Percentiles rank a stretch among this genome's conserved stretches.
Evolutionary conservation across 2,888 invertebrate species (phyloP).

Genomic region (Cordylochernes scorpioides): DNA sequence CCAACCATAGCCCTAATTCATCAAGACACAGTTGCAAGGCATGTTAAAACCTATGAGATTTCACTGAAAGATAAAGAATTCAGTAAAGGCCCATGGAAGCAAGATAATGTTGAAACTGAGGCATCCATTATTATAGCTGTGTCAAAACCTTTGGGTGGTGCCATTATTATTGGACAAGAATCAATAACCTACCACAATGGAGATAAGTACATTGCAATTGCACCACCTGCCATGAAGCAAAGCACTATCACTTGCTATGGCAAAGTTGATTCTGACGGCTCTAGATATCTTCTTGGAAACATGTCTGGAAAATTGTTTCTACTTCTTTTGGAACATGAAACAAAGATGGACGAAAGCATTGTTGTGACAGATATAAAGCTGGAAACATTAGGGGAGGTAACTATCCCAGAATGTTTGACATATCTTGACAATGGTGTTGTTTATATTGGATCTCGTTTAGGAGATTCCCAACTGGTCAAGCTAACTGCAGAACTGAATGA

Average conservation of each 20-base stretch:
- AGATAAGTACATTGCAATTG: constrained; percentile 60
- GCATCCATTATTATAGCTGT: constrained; percentile 73
- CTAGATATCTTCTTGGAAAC: constrained; percentile 72
- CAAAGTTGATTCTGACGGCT: constrained; percentile 64
- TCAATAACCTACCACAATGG: constrained; percentile 91
- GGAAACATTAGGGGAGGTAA: constrained; percentile 44
- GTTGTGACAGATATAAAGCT: constrained; percentile 73
- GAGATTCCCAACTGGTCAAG: constrained; percentile 82
- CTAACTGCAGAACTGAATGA: constrained; percentile 59
- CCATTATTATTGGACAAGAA: constrained; percentile 86
- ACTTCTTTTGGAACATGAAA: constrained; percentile 65
- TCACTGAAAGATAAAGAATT: constrained; percentile 81
- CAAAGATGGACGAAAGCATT: constrained; percentile 42
- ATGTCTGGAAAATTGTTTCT: constrained; percentile 82
- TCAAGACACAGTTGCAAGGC: constrained; percentile 76
- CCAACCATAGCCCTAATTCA: constrained; percentile 40
- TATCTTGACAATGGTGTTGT: constrained; percentile 95
- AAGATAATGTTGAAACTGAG: constrained; percentile 90
- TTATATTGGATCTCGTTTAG: constrained; percentile 70
- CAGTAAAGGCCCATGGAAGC: constrained; percentile 79
- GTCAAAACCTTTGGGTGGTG: constrained; percentile 79
- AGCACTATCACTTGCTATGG: constrained; percentile 84
- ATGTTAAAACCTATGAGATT: constrained; percentile 88
- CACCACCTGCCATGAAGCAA: constrained; percentile 78
- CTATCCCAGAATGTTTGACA: constrained; percentile 82